A percentile compares a stretch with the other conserved stretches of the same genome.
phyloP scores from a whole-genome alignment of 1,140 invertebrate genomes.

The Pemphigus obesinymphae region DNA sequence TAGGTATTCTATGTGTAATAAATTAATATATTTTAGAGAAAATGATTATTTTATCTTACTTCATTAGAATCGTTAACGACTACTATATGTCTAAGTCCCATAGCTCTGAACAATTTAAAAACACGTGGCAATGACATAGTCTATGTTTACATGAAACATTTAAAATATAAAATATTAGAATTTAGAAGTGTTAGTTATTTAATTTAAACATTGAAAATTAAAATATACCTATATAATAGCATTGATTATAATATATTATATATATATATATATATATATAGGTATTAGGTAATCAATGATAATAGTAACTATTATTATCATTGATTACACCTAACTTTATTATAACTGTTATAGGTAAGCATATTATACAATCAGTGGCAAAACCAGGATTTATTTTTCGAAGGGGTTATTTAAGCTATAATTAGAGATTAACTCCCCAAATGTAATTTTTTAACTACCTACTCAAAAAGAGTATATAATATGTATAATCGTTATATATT shows the following conservation, averaged over 20 bases:
- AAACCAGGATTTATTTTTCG: too few relatives aligned
- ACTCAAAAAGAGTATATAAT: too few relatives aligned
- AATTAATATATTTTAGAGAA: neutral
- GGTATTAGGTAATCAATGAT: neutral
- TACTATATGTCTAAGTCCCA: constrained; percentile 87
- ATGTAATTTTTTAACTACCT: too few relatives aligned
- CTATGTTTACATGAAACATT: too few relatives aligned
- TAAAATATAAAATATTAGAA: neutral
- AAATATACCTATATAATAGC: neutral
- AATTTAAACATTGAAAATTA: neutral
- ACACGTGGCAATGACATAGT: constrained; percentile 82
- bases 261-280: neutral
- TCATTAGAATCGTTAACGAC: constrained; percentile 88
- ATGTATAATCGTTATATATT: too few relatives aligned
- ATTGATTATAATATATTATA: neutral
- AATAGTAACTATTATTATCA: neutral
- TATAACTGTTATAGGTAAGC: too few relatives aligned
- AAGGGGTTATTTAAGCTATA: too few relatives aligned
- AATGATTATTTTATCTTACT: constrained; percentile 52
- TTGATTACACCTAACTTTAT: too few relatives aligned
- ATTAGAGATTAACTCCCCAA: too few relatives aligned
- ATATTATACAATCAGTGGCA: too few relatives aligned
- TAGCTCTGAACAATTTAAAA: constrained; percentile 84
- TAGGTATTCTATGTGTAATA: neutral
- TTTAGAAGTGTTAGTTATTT: neutral